Conservation (phyloP, 2,113 vertebrate species). For the Atlantisia rogersi region DNA sequence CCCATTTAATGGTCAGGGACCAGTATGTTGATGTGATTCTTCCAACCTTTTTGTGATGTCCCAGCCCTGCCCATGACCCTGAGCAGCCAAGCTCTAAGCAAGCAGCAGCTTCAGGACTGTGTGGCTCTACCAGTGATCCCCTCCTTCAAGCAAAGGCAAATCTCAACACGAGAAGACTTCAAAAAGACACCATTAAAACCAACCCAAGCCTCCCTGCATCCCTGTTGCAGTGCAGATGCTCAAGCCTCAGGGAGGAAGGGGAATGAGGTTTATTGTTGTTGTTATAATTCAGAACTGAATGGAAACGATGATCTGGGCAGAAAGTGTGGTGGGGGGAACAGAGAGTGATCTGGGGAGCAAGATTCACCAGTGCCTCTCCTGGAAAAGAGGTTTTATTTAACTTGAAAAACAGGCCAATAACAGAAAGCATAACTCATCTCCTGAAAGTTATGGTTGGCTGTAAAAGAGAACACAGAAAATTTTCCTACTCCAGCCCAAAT, state of each 20-base stretch:
- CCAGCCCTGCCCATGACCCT: background rate
- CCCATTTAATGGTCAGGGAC: fast-evolving
- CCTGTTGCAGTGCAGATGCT: background rate
- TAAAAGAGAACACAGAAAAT: constrained; percentile 63
- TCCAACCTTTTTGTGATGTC: background rate
- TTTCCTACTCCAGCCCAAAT: constrained; percentile 57
- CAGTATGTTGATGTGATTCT: too few species aligned
- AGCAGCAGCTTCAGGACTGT: background rate
- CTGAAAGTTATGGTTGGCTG: constrained; percentile 53
- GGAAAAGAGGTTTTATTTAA: constrained; percentile 51
- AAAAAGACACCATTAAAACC: background rate
- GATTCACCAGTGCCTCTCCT: constrained; percentile 38
- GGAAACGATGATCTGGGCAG: background rate
- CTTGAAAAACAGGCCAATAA: constrained; percentile 51
- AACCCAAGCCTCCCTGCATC: background rate
- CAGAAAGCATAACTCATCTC: constrained; percentile 59
- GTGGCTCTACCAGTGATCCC: background rate
- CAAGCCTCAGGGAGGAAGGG: background rate
- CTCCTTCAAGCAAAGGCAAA: background rate
- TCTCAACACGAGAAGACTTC: background rate
- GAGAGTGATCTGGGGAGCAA: background rate
- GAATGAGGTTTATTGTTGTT: background rate
- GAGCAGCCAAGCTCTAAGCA: background rate
- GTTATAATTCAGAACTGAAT: background rate
- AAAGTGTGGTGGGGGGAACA: background rate